Conservation (phyloP, 2,797 vertebrate genomes). For the Triplophysa bombifrons region DNA sequence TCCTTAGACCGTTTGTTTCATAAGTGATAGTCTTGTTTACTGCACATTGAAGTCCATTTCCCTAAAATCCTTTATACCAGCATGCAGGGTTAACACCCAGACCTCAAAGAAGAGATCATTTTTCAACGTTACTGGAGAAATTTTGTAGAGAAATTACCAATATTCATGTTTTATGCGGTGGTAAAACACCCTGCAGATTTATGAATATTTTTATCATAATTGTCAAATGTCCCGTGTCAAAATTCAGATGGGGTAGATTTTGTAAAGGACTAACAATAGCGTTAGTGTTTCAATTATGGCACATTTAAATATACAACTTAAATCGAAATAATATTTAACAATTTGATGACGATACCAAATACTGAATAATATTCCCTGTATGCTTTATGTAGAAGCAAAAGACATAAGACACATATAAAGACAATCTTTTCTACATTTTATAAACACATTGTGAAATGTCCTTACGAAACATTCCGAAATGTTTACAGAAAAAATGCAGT, state of each 20-base stretch:
- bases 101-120: neutral
- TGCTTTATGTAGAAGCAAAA: conserved; percentile 15
- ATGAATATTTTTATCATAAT: conserved; percentile 4
- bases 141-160: neutral
- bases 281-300: neutral
- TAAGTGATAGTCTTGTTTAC: neutral
- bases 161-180: conserved; percentile 5
- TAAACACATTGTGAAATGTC: conserved; percentile 9
- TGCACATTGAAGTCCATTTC: neutral
- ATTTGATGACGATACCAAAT: conserved; percentile 19
- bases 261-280: neutral
- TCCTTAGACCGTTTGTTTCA: neutral
- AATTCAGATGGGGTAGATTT: neutral
- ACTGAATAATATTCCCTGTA: neutral
- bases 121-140: neutral
- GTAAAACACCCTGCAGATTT: conserved; percentile 12
- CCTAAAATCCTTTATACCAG: conserved; percentile 1
- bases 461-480: conserved; percentile 20
- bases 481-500: conserved; percentile 52
- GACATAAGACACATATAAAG: conserved; percentile 8
- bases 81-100: conserved; percentile 5
- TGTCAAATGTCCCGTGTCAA: neutral
- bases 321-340: neutral
- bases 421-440: conserved; percentile 20
- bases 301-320: neutral